These are phyloP conservation scores for Dipodomys spectabilis DNA, from an alignment of 2,113 vertebrate genomes.

Conservation along the genomic window DNA sequence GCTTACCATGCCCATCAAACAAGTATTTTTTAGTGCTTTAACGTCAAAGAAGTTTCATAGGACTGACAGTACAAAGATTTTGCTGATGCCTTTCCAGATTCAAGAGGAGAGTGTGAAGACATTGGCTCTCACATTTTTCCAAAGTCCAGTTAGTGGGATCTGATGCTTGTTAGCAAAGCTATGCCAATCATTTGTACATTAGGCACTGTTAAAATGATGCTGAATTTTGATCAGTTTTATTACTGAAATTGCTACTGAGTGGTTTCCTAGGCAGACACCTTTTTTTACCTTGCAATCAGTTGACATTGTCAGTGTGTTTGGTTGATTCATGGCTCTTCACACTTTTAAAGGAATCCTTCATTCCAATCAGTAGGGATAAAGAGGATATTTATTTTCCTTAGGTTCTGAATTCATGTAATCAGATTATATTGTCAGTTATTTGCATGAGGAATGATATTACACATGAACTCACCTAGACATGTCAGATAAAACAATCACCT, in stretches of 20 bases:
- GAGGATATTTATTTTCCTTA: constrained; percentile 42
- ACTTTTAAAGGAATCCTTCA: constrained; percentile 36
- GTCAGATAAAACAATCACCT: background rate
- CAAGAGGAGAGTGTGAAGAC: background rate
- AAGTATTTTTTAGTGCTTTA: background rate
- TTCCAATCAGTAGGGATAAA: constrained; percentile 68
- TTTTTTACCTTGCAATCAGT: constrained; percentile 57
- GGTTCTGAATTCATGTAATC: constrained; percentile 54
- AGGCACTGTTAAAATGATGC: constrained; percentile 50
- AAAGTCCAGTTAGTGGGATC: background rate
- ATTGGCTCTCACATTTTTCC: background rate
- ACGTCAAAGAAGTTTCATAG: background rate
- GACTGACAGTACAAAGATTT: background rate
- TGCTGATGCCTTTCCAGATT: background rate
- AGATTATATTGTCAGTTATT: constrained; percentile 56
- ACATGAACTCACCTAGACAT: background rate
- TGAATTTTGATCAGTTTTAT: constrained; percentile 57
- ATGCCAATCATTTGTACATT: constrained; percentile 40
- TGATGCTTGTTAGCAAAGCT: background rate
- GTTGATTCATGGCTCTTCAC: background rate
- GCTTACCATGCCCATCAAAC: background rate
- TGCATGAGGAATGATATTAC: background rate
- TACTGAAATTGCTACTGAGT: constrained; percentile 45
- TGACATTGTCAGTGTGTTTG: constrained; percentile 66
- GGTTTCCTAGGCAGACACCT: constrained; percentile 52